A percentile compares a stretch with the other conserved stretches of the same genome.
phyloP scores from a whole-genome alignment of 2,888 invertebrate genomes.

The Agrochola lota region DNA sequence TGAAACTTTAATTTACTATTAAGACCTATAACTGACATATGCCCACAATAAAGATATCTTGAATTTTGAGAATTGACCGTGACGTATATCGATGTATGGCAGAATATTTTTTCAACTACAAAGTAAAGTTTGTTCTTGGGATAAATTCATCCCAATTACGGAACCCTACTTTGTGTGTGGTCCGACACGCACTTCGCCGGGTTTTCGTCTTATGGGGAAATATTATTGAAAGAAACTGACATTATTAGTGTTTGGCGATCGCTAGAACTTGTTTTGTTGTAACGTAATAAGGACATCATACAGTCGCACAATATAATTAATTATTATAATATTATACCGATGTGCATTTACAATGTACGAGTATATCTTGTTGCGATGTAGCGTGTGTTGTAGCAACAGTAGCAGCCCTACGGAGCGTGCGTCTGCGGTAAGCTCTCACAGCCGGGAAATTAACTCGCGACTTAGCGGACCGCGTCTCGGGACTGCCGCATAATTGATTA shows the following conservation, averaged over 20 bases:
- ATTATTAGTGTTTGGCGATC: no score
- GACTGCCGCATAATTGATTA: conserved; percentile 32
- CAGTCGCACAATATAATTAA: not conserved
- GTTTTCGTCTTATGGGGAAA: not conserved
- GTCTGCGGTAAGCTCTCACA: conserved; percentile 9
- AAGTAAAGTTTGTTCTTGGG: not conserved
- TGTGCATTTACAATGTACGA: not conserved
- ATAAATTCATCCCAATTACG: not conserved
- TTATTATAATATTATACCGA: not conserved
- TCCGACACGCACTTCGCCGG: not conserved
- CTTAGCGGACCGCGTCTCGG: conserved; percentile 13
- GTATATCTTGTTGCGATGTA: not conserved
- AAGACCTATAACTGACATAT: no score
- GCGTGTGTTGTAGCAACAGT: not conserved
- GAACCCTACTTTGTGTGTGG: not conserved
- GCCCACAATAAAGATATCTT: no score
- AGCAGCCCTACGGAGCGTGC: conserved; percentile 11
- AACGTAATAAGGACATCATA: not conserved
- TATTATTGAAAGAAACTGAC: not conserved
- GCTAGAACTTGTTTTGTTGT: not conserved
- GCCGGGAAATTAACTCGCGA: conserved; percentile 3
- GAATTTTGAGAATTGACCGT: no score
- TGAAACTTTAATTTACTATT: no score
- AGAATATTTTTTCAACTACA: not conserved
- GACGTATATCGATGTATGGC: not conserved